These are phyloP conservation scores for Nothobranchius kuhntae DNA, from an alignment of 2,113 vertebrate species.

Conservation along the genomic window DNA sequence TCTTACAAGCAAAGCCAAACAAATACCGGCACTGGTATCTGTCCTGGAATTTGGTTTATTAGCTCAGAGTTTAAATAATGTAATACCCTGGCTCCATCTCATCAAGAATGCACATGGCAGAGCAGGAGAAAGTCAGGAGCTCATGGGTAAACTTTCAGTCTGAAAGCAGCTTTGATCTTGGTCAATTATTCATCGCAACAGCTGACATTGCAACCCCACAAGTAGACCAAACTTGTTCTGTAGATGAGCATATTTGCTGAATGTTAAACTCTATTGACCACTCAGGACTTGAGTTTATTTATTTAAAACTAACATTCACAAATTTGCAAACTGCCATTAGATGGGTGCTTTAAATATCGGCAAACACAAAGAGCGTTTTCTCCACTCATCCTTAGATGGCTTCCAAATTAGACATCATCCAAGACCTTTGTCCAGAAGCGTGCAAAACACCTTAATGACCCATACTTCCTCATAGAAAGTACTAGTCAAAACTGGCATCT, in stretches of 20 bases:
- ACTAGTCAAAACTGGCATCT: neutral
- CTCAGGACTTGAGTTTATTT: neutral
- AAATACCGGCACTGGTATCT: constrained; percentile 4
- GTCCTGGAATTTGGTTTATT: constrained; percentile 18
- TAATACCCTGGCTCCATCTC: constrained; percentile 32
- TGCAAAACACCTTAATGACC: no score
- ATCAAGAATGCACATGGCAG: constrained; percentile 14
- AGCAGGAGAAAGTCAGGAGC: constrained; percentile 37
- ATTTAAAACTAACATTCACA: neutral
- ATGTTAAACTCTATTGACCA: constrained; percentile 35
- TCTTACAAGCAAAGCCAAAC: neutral
- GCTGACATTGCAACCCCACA: constrained; percentile 48
- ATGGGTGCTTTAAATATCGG: no score
- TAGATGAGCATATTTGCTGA: constrained; percentile 14
- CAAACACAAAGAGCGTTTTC: neutral
- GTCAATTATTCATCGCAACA: constrained; percentile 72
- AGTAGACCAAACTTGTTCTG: neutral
- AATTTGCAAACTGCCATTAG: neutral
- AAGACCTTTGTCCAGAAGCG: no score
- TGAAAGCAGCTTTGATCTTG: constrained; percentile 44
- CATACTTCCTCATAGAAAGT: neutral
- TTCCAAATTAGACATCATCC: neutral
- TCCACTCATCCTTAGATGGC: neutral
- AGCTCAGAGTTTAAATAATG: constrained; percentile 56
- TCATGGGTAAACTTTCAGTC: constrained; percentile 65